phyloP scores from a whole-genome alignment of 2,888 invertebrate genomes.

The Neocrepidodera transversa region DNA sequence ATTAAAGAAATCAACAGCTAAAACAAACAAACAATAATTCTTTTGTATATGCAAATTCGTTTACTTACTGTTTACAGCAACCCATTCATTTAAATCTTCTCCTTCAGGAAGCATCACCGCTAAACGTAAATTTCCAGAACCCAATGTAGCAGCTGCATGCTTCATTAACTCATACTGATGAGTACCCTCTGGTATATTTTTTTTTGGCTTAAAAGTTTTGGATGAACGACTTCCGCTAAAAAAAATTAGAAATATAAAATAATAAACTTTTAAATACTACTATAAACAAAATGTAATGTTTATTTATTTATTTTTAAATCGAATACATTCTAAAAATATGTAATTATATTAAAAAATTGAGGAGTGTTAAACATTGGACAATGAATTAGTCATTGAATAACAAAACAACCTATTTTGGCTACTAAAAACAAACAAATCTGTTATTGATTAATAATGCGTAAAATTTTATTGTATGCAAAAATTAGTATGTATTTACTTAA shows the following conservation, averaged over 20 bases:
- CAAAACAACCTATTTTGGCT: background rate
- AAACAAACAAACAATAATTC: slow-evolving; percentile 43
- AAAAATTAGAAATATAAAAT: slow-evolving; percentile 2
- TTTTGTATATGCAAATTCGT: too few relatives aligned
- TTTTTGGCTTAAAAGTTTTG: slow-evolving; percentile 98
- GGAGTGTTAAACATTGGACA: too few relatives aligned
- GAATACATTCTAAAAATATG: background rate
- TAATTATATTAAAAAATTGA: too few relatives aligned
- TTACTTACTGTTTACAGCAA: slow-evolving; percentile 96
- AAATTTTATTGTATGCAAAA: too few relatives aligned
- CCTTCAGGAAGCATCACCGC: slow-evolving; percentile 98
- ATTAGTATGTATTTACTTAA: background rate
- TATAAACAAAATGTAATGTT: background rate
- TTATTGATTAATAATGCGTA: too few relatives aligned
- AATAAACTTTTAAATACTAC: background rate
- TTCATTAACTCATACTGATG: slow-evolving; percentile 99
- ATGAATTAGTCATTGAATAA: too few relatives aligned
- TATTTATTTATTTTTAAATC: background rate
- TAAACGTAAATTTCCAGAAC: slow-evolving; percentile 93
- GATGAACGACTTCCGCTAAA: slow-evolving; percentile 88
- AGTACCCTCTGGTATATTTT: slow-evolving; percentile 97
- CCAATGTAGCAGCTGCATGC: slow-evolving; percentile 97
- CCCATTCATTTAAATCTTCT: slow-evolving; percentile 99
- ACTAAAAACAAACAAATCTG: too few relatives aligned
- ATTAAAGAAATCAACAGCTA: slow-evolving; percentile 99